Conservation (phyloP, 1,140 invertebrate species). For the Cepaea nemoralis region DNA sequence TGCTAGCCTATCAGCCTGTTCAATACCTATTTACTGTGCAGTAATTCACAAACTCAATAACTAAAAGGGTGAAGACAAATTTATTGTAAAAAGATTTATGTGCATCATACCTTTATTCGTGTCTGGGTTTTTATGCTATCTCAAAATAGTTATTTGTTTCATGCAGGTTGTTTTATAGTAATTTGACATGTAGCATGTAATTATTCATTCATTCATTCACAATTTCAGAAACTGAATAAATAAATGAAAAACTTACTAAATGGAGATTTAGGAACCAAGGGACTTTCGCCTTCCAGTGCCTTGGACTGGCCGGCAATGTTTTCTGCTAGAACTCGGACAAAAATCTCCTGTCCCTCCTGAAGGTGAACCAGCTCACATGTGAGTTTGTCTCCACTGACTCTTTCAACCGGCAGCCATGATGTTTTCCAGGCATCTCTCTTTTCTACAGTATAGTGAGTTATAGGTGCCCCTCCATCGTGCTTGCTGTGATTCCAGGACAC, state of each 20-base stretch:
- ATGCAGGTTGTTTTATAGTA: too few species aligned
- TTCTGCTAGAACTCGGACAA: conserved; percentile 66
- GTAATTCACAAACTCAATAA: too few species aligned
- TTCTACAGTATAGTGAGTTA: conserved; percentile 93
- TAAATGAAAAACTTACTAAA: conserved; percentile 81
- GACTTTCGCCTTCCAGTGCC: conserved; percentile 78
- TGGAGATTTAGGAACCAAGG: conserved; percentile 95
- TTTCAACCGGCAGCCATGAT: conserved; percentile 55
- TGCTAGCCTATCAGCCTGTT: too few species aligned
- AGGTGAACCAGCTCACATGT: conserved; percentile 81
- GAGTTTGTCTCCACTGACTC: conserved; percentile 72
- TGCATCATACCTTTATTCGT: too few species aligned
- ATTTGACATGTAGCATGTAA: too few species aligned
- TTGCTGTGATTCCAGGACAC: conserved; percentile 87
- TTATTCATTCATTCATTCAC: too few species aligned
- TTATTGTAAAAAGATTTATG: too few species aligned
- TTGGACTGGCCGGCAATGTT: conserved; percentile 69
- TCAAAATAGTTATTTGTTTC: too few species aligned
- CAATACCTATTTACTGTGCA: too few species aligned
- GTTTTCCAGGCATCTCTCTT: conserved; percentile 82
- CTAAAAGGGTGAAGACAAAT: too few species aligned
- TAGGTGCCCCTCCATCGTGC: conserved; percentile 86
- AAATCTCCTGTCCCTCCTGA: conserved; percentile 80
- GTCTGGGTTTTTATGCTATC: too few species aligned
- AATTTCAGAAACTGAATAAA: background rate